Evolutionary conservation across 2,797 vertebrate species (phyloP), one percentile per base, ranked within the genome.

Genomic region (Ptychobarbus kaznakovi): DNA sequence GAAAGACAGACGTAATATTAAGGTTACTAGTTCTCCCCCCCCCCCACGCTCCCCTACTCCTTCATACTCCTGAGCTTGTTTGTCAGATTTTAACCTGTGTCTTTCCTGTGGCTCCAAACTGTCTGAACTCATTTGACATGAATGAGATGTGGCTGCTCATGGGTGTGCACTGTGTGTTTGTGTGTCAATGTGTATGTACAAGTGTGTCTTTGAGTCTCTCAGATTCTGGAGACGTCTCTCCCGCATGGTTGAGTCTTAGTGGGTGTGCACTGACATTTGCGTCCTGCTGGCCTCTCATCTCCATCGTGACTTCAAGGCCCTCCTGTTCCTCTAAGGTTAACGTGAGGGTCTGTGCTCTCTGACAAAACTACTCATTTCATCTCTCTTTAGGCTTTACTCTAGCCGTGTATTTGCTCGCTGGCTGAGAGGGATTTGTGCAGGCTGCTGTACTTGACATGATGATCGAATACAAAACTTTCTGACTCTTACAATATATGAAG

Each of bases 251-350:
- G 74, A 80, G 56, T 72, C 88, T 74, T 84, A 38, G 69, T 85
- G 73, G 81, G 85, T 79, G 86, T 81, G 81, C 84, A 73, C 22
- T 89, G 87, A 89, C 87, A 90, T 90, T 88, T 90, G 76, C 73
- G 42, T 78, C 73, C 78, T 73, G 51, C 46, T 72, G 68, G 69
- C 61, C 69, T 20, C 70, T 78, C 76, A 25, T 68, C 69, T 63
- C 63, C 78, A 58, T 74, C 63, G 58, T 32, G 74, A 79, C 81
- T 78, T 74, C 80, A n/a, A 63, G 49, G 69, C 68, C 5, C 61
- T 66, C 78, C 78, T 65, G 78, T 65, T 66, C 35, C 46, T 69
- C 49, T 81, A 8, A 81, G 69, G 49, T 58, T 49, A 78, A 86
- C 51, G 16, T 51, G 44, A 75, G 44, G 79, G 74, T 80, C 65